Evolutionary conservation across 2,797 vertebrate species (phyloP).

Genomic region (Amphiprion clarkii): DNA sequence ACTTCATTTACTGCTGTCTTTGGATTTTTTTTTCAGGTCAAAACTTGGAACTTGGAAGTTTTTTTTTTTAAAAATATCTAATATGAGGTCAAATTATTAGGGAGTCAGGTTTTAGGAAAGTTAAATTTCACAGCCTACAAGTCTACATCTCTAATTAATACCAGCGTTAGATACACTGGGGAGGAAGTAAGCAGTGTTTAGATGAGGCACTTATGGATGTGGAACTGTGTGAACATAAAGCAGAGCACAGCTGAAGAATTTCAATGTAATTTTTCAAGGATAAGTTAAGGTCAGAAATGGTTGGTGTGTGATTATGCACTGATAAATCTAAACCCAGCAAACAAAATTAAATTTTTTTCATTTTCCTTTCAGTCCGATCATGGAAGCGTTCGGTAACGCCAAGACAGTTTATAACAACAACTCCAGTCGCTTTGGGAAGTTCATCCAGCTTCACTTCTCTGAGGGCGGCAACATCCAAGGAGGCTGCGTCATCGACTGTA

Average conservation of each 20-base stretch:
- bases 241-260: not conserved
- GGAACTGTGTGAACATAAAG: not conserved
- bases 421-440: constrained; percentile 96
- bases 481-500: constrained; percentile 94
- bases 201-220: not conserved
- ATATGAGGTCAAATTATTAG: not conserved
- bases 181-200: not conserved
- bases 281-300: not conserved
- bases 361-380: constrained; percentile 87
- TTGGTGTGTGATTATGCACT: not conserved
- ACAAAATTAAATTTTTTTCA: not conserved
- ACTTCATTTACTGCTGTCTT: not conserved
- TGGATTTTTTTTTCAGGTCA: not conserved
- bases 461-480: constrained; percentile 94
- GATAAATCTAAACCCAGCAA: not conserved
- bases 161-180: not conserved
- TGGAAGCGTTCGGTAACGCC: constrained; percentile 95
- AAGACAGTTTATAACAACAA: constrained; percentile 98
- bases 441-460: constrained; percentile 95
- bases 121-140: too few species aligned
- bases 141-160: not conserved
- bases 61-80: not conserved
- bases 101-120: not conserved
- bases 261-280: not conserved
- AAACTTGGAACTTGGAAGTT: not conserved